Conservation (phyloP, 2,888 invertebrate genomes). For the Ophioninae sp. region DNA sequence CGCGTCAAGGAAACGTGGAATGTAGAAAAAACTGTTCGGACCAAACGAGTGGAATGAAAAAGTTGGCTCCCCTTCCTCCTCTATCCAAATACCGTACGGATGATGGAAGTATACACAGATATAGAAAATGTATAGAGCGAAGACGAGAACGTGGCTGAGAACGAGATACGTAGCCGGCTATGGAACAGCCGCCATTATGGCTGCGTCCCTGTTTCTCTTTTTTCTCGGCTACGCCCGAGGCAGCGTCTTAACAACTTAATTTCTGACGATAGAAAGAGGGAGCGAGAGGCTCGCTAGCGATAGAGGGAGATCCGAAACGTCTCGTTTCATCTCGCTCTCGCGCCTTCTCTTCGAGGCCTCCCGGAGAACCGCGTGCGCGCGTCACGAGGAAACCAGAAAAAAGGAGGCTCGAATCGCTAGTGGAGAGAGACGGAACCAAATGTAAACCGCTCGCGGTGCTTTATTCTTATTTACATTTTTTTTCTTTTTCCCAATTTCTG, state of each 20-base stretch:
- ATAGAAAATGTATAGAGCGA: too few relatives aligned
- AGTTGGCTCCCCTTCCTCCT: too few relatives aligned
- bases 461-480: conserved; percentile 11
- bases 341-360: conserved; percentile 4
- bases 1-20: too few relatives aligned
- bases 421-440: conserved; percentile 41
- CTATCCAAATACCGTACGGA: too few relatives aligned
- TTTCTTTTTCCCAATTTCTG: conserved; percentile 39
- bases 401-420: conserved; percentile 22
- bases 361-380: conserved; percentile 34
- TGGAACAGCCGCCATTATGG: conserved; percentile 67
- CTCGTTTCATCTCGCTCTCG: conserved; percentile 19
- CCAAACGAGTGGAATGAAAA: too few relatives aligned
- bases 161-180: conserved; percentile 37
- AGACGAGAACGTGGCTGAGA: too few relatives aligned
- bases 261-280: conserved; percentile 71
- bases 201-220: conserved; percentile 65
- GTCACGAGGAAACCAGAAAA: conserved; percentile 42
- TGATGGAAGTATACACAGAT: too few relatives aligned
- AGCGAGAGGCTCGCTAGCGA: conserved; percentile 39
- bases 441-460: conserved; percentile 31
- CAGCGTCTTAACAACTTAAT: conserved; percentile 77
- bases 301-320: conserved; percentile 17
- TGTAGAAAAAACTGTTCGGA: too few relatives aligned
- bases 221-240: conserved; percentile 71